phyloP scores from a whole-genome alignment of 2,797 vertebrate genomes.

The Leptoclinus maculatus region DNA sequence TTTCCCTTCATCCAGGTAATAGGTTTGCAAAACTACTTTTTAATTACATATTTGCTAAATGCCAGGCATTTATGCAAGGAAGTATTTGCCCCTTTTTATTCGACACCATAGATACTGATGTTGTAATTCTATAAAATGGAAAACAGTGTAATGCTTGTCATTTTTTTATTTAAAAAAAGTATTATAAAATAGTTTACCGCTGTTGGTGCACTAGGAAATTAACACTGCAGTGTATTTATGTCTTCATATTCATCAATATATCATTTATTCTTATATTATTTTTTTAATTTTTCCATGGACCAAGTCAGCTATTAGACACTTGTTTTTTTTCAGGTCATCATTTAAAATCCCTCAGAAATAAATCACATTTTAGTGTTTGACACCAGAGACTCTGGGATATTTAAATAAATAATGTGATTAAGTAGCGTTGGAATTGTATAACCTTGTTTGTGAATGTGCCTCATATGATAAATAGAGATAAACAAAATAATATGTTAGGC shows the following conservation, averaged over 20 bases:
- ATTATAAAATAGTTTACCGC: neutral
- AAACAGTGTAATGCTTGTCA: neutral
- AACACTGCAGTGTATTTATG: too few relatives aligned
- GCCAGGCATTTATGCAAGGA: neutral
- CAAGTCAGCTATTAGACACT: neutral
- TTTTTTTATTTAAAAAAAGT: neutral
- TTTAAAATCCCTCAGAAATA: neutral
- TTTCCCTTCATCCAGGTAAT: neutral
- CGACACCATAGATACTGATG: neutral
- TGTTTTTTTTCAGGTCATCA: neutral
- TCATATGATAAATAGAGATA: neutral
- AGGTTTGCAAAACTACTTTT: neutral
- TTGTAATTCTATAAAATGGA: neutral
- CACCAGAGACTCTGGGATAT: neutral
- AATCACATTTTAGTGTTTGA: neutral
- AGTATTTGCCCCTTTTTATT: neutral
- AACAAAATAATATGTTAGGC: neutral
- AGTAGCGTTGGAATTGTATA: neutral
- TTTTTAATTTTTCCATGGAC: neutral
- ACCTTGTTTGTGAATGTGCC: neutral
- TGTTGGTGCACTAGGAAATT: neutral
- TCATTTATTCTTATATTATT: neutral
- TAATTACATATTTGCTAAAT: neutral
- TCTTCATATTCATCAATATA: neutral
- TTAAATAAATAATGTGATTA: neutral